These are phyloP conservation scores for Pampus argenteus DNA, from an alignment of 2,797 vertebrate genomes.

Conservation along the genomic window DNA sequence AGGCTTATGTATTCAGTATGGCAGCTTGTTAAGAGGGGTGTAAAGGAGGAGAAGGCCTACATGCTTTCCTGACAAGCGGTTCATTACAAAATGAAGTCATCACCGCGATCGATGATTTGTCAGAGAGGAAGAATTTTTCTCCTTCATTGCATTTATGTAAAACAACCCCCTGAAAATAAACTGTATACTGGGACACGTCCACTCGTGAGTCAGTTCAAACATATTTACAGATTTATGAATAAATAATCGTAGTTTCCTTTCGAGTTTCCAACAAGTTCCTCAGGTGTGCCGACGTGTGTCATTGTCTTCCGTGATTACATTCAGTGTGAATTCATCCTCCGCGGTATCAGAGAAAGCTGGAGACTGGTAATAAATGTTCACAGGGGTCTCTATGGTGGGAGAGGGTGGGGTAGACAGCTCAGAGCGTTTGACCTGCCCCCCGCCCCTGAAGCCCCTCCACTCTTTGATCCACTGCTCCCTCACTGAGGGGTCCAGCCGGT, in stretches of 20 bases:
- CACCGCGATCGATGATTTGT: slow-evolving; percentile 50
- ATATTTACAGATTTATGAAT: slow-evolving; percentile 57
- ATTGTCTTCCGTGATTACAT: slow-evolving; percentile 49
- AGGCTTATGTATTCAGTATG: slow-evolving; percentile 71
- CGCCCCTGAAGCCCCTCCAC: slow-evolving; percentile 79
- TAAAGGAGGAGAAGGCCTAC: slow-evolving; percentile 42
- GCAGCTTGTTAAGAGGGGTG: slow-evolving; percentile 63
- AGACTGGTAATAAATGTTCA: slow-evolving; percentile 28
- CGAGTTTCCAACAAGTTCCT: slow-evolving; percentile 21
- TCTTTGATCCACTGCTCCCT: slow-evolving; percentile 85
- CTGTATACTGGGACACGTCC: slow-evolving; percentile 16
- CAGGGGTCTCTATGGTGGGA: slow-evolving; percentile 48
- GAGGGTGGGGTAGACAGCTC: slow-evolving; percentile 58
- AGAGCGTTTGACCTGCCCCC: slow-evolving; percentile 53
- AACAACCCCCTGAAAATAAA: slow-evolving; percentile 34
- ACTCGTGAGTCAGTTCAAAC: slow-evolving; percentile 35
- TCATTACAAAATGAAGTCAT: slow-evolving; percentile 66
- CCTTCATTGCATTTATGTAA: slow-evolving; percentile 39
- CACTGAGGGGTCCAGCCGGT: slow-evolving; percentile 81
- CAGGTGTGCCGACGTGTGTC: slow-evolving; percentile 20
- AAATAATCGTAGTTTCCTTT: slow-evolving; percentile 60
- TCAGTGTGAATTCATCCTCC: slow-evolving; percentile 54
- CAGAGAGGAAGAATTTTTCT: slow-evolving; percentile 33
- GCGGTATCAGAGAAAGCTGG: slow-evolving; percentile 31
- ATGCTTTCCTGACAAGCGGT: slow-evolving; percentile 46